phyloP scores from a whole-genome alignment of 2,113 vertebrate genomes.

The Menidia beryllina region DNA sequence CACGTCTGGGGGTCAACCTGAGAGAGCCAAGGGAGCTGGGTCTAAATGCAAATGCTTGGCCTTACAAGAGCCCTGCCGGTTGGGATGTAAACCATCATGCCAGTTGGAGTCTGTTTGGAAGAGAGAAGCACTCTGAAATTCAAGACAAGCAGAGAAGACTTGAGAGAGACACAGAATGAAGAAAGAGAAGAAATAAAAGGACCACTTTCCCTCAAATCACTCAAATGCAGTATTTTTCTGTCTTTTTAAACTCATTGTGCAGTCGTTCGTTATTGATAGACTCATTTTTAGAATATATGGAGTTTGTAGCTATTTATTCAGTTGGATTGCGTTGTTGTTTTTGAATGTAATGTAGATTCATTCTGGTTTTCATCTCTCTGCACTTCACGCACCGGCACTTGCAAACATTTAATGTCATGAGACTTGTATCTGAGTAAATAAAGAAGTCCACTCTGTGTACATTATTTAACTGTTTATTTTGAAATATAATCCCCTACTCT shows the following conservation, averaged over 20 bases:
- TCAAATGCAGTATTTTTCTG: slow-evolving; percentile 6
- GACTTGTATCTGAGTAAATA: slow-evolving; percentile 61
- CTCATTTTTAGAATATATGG: slow-evolving; percentile 20
- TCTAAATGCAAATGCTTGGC: slow-evolving; percentile 39
- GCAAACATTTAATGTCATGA: slow-evolving; percentile 54
- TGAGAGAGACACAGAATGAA: slow-evolving; percentile 20
- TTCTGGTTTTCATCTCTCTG: slow-evolving; percentile 17
- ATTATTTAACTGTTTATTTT: slow-evolving; percentile 61
- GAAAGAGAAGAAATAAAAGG: slow-evolving; percentile 16
- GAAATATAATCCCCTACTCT: slow-evolving; percentile 11
- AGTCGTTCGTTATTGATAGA: slow-evolving; percentile 27
- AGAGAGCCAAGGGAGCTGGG: slow-evolving; percentile 49
- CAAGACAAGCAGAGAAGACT: slow-evolving; percentile 25
- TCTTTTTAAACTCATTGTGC: slow-evolving; percentile 24
- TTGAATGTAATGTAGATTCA: slow-evolving; percentile 21
- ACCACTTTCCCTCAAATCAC: slow-evolving; percentile 31
- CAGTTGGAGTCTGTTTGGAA: slow-evolving; percentile 25
- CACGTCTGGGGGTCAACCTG: slow-evolving; percentile 37
- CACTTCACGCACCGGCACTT: slow-evolving; percentile 28
- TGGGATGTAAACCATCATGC: slow-evolving; percentile 57
- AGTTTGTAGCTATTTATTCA: slow-evolving; percentile 54
- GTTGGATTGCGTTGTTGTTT: slow-evolving; percentile 6
- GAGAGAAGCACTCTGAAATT: slow-evolving; percentile 26
- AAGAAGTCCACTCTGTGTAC: slow-evolving; percentile 45
- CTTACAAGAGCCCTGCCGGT: slow-evolving; percentile 40